Evolutionary conservation across 2,888 invertebrate species (phyloP), one percentile per base, ranked within the genome.

Genomic region (Dynastes grantii): DNA sequence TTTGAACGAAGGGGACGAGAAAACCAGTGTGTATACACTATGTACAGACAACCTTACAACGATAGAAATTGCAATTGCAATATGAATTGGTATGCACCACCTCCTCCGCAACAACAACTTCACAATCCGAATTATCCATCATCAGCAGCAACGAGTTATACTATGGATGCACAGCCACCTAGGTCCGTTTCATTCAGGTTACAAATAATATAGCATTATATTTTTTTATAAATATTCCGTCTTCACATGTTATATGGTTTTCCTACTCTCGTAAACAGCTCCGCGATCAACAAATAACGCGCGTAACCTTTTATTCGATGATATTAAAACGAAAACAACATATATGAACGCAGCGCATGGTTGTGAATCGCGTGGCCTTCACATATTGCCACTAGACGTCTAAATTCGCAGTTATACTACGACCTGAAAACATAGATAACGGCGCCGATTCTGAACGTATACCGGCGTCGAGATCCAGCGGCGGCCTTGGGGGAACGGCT

Each of bases 131-230:
- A 63, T 13, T 65, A 51, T 37, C 63, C 53, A 55, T 53, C 78
- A 6, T 37, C 78, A 29, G 40, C 75, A 6, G 16, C 78, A 11
- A 58, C 67, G 78, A 85, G 85, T 79, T 86, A 86, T 83, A 82
- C 86, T 73, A 84, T 86, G 85, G 87, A 87, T 61, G 83, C 85
- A 67, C 73, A 73, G 45, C 84, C 86, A 71, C 85, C 87, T 84
- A 88, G 88, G 88, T 88, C 85, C 86, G 88, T 86, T 76, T 61
- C 73, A 29, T 29, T 29, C 53, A 76, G 55, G 63, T 63, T 55
- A 76, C 40, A 51, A 76, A 53, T 22, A 67, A 45, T 67, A 53
- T 49, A 73, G 55, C 22, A 58, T 29, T 58, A 65, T 16, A 53
- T 22, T 32, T 76, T 76, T 53, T 13, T 22, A 27, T 40, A 68